Percentiles rank a stretch among this genome's conserved stretches.
Evolutionary conservation across 2,113 vertebrate species (phyloP).

Genomic region (Lynx canadensis): DNA sequence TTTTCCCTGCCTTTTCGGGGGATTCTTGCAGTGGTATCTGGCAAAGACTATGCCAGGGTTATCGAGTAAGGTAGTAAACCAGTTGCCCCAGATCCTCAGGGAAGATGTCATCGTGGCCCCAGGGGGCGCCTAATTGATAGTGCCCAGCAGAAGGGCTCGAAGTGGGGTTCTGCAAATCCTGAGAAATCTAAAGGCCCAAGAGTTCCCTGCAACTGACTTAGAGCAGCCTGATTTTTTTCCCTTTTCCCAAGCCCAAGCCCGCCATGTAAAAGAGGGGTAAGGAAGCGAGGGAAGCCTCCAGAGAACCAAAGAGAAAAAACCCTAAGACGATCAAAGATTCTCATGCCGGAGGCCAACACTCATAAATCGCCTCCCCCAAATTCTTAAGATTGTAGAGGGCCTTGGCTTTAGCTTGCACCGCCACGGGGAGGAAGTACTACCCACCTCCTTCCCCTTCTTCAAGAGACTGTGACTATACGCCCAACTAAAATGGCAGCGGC

Average conservation of each 20-base stretch:
- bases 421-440: slow-evolving; percentile 37
- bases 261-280: not conserved
- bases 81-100: slow-evolving; percentile 25
- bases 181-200: slow-evolving; percentile 27
- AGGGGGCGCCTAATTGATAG: slow-evolving; percentile 48
- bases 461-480: not conserved
- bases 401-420: not conserved
- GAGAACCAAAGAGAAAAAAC: not conserved
- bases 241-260: slow-evolving; percentile 10
- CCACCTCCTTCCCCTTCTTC: slow-evolving; percentile 57
- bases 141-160: slow-evolving; percentile 21
- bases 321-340: not conserved
- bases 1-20: slow-evolving; percentile 41
- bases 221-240: not conserved
- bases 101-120: slow-evolving; percentile 65
- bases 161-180: slow-evolving; percentile 25
- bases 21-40: not conserved
- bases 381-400: not conserved
- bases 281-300: not conserved
- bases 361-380: not conserved
- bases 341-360: slow-evolving; percentile 29
- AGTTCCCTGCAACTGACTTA: slow-evolving; percentile 17
- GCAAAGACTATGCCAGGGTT: slow-evolving; percentile 21
- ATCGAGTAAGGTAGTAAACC: slow-evolving; percentile 15
- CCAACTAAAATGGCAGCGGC: slow-evolving; percentile 78